Base-by-base conservation (phyloP, 2,113 vertebrate species). In the Ptychochromis oligacanthus region DNA sequence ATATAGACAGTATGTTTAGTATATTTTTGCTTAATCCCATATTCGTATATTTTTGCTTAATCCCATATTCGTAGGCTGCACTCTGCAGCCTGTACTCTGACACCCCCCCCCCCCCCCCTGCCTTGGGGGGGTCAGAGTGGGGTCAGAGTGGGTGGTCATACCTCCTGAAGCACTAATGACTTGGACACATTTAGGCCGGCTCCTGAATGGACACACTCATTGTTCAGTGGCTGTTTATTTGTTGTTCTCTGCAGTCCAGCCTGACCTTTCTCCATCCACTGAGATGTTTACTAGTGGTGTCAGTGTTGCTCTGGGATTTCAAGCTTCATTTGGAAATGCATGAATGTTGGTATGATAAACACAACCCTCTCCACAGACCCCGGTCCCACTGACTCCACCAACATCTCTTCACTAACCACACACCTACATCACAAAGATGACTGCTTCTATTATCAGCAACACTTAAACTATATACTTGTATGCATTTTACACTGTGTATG, bases 121-220 rank as follows among this genome's bases (percentile, higher is more conserved):
- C n/a, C n/a, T n/a, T n/a, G n/a, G n/a, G n/a, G 3, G 34, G 46
- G 38, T 22, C 64, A 1, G 40, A 22, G 22, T 54, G 84, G 81
- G 86, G 85, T 92, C 89, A 92, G 89, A 40, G 85, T 89, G 93
- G 90, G 90, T 87, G 81, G 87, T 91, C 93, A 59, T 20, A 57
- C 89, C 79, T 31, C 65, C 86, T 62, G 74, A 70, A 64, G 77
- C 82, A 65, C 91, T 95, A 94, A 93, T 95, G 94, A 83, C 40
- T 94, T 95, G 62, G 93, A 88, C 93, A 91, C 72, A 95, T 96
- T 95, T 83, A 75, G 82, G 55, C 83, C 79, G 87, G 93, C 93
- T 94, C 94, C 95, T 92, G 87, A 86, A 89, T 91, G 88, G 94
- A 95, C 93, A 83, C 87, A 49, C 88, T 91, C 84, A 78, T 91